Evolutionary conservation across 2,888 invertebrate species (phyloP).

Genomic region (Beris morrisii): DNA sequence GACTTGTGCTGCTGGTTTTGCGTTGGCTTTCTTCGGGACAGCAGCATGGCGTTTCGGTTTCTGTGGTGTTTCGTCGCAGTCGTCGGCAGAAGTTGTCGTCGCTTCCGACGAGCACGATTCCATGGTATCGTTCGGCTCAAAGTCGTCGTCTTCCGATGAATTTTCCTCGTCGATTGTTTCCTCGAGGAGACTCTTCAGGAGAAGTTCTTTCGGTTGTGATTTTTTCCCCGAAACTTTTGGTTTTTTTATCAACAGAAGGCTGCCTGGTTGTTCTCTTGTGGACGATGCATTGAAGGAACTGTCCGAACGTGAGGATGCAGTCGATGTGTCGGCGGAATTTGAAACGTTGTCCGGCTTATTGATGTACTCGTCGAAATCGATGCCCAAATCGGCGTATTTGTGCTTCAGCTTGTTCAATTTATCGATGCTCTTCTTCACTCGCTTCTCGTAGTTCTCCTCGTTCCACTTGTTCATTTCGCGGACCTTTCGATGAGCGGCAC

Average conservation of each 20-base stretch:
- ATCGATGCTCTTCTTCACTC: slow-evolving; percentile 43
- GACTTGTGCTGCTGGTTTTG: neutral
- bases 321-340: neutral
- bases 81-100: neutral
- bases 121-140: neutral
- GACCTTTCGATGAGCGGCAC: slow-evolving; percentile 42
- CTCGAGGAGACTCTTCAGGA: slow-evolving; percentile 12
- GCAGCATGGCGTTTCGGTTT: too few relatives aligned
- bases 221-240: slow-evolving; percentile 31
- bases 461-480: slow-evolving; percentile 47
- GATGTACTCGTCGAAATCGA: slow-evolving; percentile 45
- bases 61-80: neutral
- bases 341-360: neutral
- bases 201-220: neutral
- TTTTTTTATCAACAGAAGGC: slow-evolving; percentile 8
- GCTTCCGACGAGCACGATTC: too few relatives aligned
- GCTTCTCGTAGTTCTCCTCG: slow-evolving; percentile 47
- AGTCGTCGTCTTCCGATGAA: slow-evolving; percentile 34
- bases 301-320: neutral
- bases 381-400: slow-evolving; percentile 49
- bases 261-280: slow-evolving; percentile 9
- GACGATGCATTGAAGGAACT: neutral
- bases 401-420: slow-evolving; percentile 47
- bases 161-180: slow-evolving; percentile 26
- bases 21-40: neutral